Evolutionary conservation across 2,113 vertebrate genomes (phyloP), one percentile per base, ranked within the genome.

Genomic region (Carassius gibelio): DNA sequence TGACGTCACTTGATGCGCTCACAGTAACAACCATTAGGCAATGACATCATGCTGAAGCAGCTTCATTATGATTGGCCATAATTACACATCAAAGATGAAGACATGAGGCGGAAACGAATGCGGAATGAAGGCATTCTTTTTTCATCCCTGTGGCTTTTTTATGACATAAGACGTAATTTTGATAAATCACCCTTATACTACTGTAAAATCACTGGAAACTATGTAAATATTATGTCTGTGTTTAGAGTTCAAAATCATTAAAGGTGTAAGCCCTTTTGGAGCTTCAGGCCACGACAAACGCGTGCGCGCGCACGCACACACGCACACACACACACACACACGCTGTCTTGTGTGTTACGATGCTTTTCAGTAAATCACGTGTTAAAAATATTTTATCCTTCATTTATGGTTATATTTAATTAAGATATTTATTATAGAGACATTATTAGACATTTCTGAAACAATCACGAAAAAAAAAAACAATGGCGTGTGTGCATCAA

Each of bases 1-100:
- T 77, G 75, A 57, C 75, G 75, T 55, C 50, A 77, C 19, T 57
- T 30, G 30, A 30, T 30, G 30, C 2, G 21, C 13, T n/a, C 17
- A n/a, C 38, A 36, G 17, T 3, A 8, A 23, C 21, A 79, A 36
- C 10, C 13, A 52, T 38, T 23, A 4, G 42, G 21, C 36, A 10
- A 30, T 81, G 61, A 69, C 80, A 69, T 82, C 80, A 82, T 69
- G 64, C 80, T 36, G 26, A 69, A 55, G 62, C 62, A 42, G 75
- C 62, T 23, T 81, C 72, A 48, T 62, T 62, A n/a, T 52, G 79
- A 62, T 75, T 74, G 38, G 48, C 1, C 34, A 10, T 15, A 77
- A 69, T 85, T 52, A 14, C 30, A 64, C 7, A 64, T 30, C 34
- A 52, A 74, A 48, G 26, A 15, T 48, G 19, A 21, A 21, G 48